A percentile compares a stretch with the other conserved stretches of the same genome.
phyloP scores from a whole-genome alignment of 2,113 vertebrate genomes.

The Paramormyrops kingsleyae region DNA sequence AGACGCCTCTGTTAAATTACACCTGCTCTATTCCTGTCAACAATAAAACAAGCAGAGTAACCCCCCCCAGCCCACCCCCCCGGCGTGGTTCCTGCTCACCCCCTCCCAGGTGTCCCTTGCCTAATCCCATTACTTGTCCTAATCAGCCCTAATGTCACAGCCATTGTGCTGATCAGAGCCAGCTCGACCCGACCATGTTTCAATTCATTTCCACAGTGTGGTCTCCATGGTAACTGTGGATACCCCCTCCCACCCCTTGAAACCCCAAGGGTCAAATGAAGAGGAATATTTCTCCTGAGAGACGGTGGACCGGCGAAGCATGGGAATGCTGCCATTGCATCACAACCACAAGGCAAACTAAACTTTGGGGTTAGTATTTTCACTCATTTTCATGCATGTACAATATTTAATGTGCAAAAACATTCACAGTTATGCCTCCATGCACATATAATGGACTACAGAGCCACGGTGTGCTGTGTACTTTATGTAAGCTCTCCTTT shows the following conservation, averaged over 20 bases:
- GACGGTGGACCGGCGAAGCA: neutral
- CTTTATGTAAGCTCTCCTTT: neutral
- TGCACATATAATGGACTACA: neutral
- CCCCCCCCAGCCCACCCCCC: conserved; percentile 32
- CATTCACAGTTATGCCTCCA: neutral
- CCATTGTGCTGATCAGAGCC: conserved; percentile 53
- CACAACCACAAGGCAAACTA: conserved; percentile 1
- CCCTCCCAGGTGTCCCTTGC: conserved; percentile 49
- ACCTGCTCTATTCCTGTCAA: neutral
- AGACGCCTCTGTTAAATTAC: neutral
- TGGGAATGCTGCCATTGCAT: neutral
- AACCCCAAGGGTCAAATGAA: neutral
- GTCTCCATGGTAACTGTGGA: conserved; percentile 49
- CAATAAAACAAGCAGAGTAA: conserved; percentile 27
- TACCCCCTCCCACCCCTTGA: conserved; percentile 10
- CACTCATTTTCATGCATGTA: neutral
- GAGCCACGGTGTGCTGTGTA: neutral
- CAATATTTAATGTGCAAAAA: neutral
- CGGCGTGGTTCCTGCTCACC: conserved; percentile 51
- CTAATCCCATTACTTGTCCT: conserved; percentile 61
- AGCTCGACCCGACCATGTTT: conserved; percentile 51
- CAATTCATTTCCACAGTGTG: conserved; percentile 56
- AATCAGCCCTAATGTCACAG: conserved; percentile 55
- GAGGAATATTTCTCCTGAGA: neutral
- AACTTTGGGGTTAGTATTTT: neutral